Evolutionary conservation across 2,888 invertebrate genomes (phyloP), one percentile per base, ranked within the genome.

Genomic region (Nesidiocoris tenuis): DNA sequence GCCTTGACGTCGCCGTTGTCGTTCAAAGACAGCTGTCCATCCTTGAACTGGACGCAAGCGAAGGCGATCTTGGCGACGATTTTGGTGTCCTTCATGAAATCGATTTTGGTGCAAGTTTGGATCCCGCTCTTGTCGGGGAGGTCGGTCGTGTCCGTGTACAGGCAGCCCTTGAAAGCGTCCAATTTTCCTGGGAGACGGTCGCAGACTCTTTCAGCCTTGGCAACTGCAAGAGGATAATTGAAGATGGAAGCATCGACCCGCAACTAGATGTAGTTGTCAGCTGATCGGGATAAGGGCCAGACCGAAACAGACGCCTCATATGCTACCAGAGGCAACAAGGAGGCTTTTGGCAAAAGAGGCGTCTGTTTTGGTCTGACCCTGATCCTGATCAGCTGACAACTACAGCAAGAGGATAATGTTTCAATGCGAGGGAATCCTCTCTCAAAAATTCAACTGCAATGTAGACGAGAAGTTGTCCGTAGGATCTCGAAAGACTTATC

Each of bases 1-100:
- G 61, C 61, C 2, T 23, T 12, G 16, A 72, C 61, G 39, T 61
- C 61, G 12, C 61, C 61, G 54, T 25, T 18, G 54, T 61, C 61
- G 61, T 72, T 61, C 54, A 72, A 61, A 61, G 61, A 61, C n/a
- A 72, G 54, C 16, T 61, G 61, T 24, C 54, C 61, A 19, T 72
- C 39, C 17, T 72, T 72, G 25, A 72, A 72, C 61, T 72, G 72
- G 12, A 61, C 61, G 63, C 72, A 72, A 39, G 61, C 61, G 61
- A 72, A 72, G 2, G 16, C 25, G 61, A 72, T 39, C 54, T 72
- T 72, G 2, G 39, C 61, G 25, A 61, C 12, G 72, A 61, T 72
- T 12, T 61, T 61, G 9, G 39, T 22, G 56, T 21, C 67, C 1
- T 67, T 67, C 21, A 56, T 21, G 21, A 67, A 22, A 54, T 72